Percentiles rank a stretch among this genome's conserved stretches.
Evolutionary conservation across 1,140 invertebrate genomes (phyloP).

Genomic region (Mycetomoellerius zeteki): DNA sequence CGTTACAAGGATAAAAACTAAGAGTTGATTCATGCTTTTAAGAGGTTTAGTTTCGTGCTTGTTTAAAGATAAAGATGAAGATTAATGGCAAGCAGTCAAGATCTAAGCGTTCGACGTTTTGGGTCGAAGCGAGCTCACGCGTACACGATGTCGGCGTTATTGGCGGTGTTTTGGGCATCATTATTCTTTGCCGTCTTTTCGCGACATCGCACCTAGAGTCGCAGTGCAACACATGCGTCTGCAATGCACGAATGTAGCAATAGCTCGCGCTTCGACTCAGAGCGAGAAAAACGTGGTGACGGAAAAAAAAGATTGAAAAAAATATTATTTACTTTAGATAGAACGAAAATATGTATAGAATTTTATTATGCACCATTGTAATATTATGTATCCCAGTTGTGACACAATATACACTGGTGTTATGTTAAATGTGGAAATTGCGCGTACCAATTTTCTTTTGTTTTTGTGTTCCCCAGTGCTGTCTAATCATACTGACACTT

Average conservation of each 20-base stretch:
- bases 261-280: conserved; percentile 76
- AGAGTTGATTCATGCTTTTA: conserved; percentile 85
- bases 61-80: conserved; percentile 68
- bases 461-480: conserved; percentile 57
- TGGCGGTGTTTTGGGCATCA: too few relatives aligned
- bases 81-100: conserved; percentile 69
- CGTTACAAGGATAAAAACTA: conserved; percentile 83
- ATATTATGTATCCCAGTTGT: conserved; percentile 87
- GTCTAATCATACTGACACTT: not conserved
- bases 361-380: conserved; percentile 88
- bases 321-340: conserved; percentile 86
- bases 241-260: not conserved
- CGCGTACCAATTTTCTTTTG: conserved; percentile 64
- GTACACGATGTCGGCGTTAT: too few relatives aligned
- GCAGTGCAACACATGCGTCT: not conserved
- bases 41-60: conserved; percentile 84
- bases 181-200: too few relatives aligned
- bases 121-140: conserved; percentile 75
- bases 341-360: conserved; percentile 86
- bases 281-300: conserved; percentile 77
- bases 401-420: conserved; percentile 87
- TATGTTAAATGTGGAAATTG: conserved; percentile 86
- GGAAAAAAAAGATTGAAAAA: conserved; percentile 78
- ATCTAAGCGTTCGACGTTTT: conserved; percentile 76
- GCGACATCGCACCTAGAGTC: not conserved